Evolutionary conservation across 1,140 invertebrate species (phyloP), one percentile per base, ranked within the genome.

Genomic region (Bombus confusus): DNA sequence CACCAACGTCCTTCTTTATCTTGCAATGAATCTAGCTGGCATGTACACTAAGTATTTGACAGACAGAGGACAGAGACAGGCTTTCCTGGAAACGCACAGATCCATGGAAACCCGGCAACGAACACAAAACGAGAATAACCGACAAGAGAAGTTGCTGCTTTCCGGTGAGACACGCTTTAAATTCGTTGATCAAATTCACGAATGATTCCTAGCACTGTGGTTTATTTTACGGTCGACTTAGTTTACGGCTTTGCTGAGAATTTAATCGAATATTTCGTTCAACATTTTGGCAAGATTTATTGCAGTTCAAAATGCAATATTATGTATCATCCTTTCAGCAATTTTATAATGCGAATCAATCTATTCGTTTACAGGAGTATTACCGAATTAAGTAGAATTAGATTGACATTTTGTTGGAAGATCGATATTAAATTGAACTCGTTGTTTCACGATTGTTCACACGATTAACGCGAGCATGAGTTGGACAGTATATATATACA

Each of bases 31-130:
- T 95, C 97, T 99, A 81, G 98, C 98, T 39, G 99, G 99, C 37
- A 97, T 99, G 96, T 99, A 99, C 93, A 99, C 99, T 12, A 99
- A 99, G 95, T 99, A 99, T 94, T 95, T 99, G 72, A 99, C 98
- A 0, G 99, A 99, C 94, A 96, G 98, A 86, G 98, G 98, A 25
- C 99, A 99, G 94, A 96, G 99, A 74, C 98, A 99, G 93, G 99
- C 99, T 0, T 99, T 99, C 94, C 95, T 99, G 72, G 99, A 99
- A 94, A 99, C 99, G 0, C 97, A 99, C 91, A 96, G 98, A 79
- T 99, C 98, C 25, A 98, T 99, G 96, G 98, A 99, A 91, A 98
- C 98, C n/a, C 95, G 99, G 72, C 98, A 98, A 92, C 96, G 97
- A 87, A 99, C 99, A 0, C 98, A 99, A 92, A 97, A 97, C 91